Percentiles rank a stretch among this genome's conserved stretches.
These are phyloP conservation scores for Ceyx cyanopectus DNA, from an alignment of 2,113 vertebrate genomes.

Conservation along the genomic window DNA sequence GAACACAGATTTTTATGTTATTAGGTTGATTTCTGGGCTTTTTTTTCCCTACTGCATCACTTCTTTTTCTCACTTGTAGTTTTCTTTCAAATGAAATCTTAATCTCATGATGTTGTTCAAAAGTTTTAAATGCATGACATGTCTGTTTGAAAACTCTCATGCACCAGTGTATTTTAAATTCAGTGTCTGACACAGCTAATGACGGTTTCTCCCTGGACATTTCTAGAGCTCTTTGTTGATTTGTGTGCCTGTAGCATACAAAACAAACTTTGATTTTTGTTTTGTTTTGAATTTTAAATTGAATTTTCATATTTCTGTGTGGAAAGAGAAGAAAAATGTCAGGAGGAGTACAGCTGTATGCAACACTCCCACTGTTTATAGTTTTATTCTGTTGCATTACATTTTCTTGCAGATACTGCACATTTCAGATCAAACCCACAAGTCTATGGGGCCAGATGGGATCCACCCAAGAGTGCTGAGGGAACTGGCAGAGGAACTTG, in stretches of 20 bases:
- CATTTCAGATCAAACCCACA: not conserved
- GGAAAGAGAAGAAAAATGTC: not conserved
- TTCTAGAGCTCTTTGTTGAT: slow-evolving; percentile 50
- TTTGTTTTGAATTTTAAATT: not conserved
- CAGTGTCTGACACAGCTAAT: slow-evolving; percentile 48
- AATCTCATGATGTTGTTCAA: not conserved
- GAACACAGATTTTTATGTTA: not conserved
- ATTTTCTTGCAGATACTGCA: not conserved
- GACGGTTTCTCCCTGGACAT: slow-evolving; percentile 21
- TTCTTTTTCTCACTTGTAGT: not conserved
- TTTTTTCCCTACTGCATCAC: not conserved
- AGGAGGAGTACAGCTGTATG: not conserved
- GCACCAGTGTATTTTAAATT: slow-evolving; percentile 47
- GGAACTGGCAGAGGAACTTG: too few relatives aligned
- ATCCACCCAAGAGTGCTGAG: too few relatives aligned
- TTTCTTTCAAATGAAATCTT: not conserved
- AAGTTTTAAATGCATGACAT: slow-evolving; percentile 20
- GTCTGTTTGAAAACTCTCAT: not conserved
- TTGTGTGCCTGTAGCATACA: slow-evolving; percentile 30
- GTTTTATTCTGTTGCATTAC: not conserved
- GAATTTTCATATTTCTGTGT: not conserved
- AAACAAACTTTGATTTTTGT: not conserved
- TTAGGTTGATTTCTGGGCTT: not conserved
- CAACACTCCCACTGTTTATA: not conserved
- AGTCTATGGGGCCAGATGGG: too few relatives aligned